phyloP scores from a whole-genome alignment of 2,113 vertebrate genomes.

The Rhynchomys soricoides region DNA sequence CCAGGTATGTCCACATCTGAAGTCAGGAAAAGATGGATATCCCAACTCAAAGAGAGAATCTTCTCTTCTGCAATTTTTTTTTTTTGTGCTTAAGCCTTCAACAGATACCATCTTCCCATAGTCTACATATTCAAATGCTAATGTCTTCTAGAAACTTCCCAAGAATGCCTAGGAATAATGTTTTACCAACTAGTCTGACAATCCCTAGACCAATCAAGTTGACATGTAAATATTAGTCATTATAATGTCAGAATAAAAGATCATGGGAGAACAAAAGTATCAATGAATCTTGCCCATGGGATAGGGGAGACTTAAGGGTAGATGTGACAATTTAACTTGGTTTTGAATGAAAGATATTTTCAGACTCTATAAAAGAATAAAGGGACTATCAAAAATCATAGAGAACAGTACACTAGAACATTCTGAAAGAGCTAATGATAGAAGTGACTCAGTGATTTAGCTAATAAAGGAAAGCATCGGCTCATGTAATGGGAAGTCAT shows the following conservation, averaged over 20 bases:
- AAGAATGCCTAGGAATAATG: neutral
- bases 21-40: neutral
- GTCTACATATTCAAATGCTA: neutral
- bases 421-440: neutral
- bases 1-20: neutral
- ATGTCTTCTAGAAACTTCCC: neutral
- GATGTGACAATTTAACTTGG: neutral
- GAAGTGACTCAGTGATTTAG: neutral
- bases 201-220: neutral
- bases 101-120: neutral
- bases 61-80: neutral
- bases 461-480: neutral
- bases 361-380: neutral
- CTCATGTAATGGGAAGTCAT: neutral
- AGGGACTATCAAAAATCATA: neutral
- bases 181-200: neutral
- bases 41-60: neutral
- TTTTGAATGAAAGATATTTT: slow-evolving; percentile 30
- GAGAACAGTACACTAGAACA: neutral
- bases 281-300: neutral
- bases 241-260: neutral
- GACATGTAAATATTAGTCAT: neutral
- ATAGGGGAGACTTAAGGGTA: neutral
- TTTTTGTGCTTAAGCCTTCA: neutral
- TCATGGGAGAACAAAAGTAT: neutral